These are phyloP conservation scores for Bagarius yarrelli DNA, from an alignment of 2,113 vertebrate genomes.

Conservation along the genomic window DNA sequence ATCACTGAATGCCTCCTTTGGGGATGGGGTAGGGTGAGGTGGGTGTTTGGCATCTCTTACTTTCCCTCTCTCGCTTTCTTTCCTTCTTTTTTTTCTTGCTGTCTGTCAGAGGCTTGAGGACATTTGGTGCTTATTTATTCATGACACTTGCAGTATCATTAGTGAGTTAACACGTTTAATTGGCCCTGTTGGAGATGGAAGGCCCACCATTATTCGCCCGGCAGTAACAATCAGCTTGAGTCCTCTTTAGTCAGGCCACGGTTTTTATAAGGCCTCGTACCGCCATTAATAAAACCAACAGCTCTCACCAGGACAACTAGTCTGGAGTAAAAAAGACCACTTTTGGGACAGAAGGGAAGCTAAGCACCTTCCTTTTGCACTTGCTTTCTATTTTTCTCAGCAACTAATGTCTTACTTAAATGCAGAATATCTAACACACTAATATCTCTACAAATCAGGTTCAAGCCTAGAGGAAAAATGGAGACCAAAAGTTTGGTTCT, in stretches of 20 bases:
- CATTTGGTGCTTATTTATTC: constrained; percentile 63
- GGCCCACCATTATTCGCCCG: constrained; percentile 43
- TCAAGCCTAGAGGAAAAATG: constrained; percentile 21
- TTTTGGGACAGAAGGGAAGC: not conserved
- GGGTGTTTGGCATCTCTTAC: constrained; percentile 24
- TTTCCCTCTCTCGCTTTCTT: not conserved
- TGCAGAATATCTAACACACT: constrained; percentile 22
- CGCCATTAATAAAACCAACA: constrained; percentile 42
- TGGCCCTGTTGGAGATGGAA: constrained; percentile 49
- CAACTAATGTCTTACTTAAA: constrained; percentile 36
- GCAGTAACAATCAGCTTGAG: constrained; percentile 48
- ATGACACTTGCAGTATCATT: constrained; percentile 65
- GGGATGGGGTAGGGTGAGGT: constrained; percentile 1
- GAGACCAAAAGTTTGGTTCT: not conserved
- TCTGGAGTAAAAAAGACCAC: constrained; percentile 6
- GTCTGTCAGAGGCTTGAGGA: constrained; percentile 43
- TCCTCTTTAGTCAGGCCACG: constrained; percentile 28
- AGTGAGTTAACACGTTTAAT: constrained; percentile 55
- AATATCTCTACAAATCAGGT: constrained; percentile 28
- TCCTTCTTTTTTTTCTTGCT: constrained; percentile 22
- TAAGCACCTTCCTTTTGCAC: not conserved
- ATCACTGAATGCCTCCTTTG: constrained; percentile 48
- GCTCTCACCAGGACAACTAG: constrained; percentile 18
- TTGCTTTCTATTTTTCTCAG: constrained; percentile 12
- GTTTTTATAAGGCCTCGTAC: constrained; percentile 32